Conservation (phyloP, 2,797 vertebrate species). For the Loriculus beryllinus region DNA sequence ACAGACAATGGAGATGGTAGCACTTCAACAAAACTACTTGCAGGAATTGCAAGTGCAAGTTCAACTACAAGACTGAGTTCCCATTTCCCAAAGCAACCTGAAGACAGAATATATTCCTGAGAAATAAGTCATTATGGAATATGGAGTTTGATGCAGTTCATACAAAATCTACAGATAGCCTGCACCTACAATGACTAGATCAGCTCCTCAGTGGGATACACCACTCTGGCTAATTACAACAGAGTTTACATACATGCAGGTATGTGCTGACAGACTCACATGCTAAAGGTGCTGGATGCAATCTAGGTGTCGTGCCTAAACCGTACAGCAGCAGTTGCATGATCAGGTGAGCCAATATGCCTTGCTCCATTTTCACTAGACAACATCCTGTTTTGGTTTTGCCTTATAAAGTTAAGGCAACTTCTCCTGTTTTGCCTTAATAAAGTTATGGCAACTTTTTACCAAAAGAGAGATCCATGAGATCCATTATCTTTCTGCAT, state of each 20-base stretch:
- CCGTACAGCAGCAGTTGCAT: not conserved
- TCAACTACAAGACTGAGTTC: rapidly evolving
- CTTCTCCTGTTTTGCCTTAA: not conserved
- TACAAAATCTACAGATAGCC: not conserved
- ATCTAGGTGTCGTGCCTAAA: rapidly evolving
- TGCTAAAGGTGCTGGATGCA: not conserved
- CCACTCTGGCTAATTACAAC: not conserved
- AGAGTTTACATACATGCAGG: not conserved
- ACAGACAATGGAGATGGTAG: not conserved
- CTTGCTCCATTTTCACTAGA: not conserved
- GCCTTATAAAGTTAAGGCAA: not conserved
- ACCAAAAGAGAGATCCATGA: no score
- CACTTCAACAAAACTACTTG: not conserved
- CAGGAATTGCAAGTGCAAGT: not conserved
- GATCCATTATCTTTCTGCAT: not conserved
- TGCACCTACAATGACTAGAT: not conserved
- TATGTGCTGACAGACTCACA: no score
- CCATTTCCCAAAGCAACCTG: not conserved
- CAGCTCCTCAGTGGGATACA: not conserved
- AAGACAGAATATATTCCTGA: not conserved
- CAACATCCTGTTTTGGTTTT: not conserved
- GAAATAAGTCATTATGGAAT: not conserved
- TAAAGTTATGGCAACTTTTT: not conserved
- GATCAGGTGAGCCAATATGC: not conserved
- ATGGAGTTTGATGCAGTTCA: not conserved